Conservation (phyloP, 2,797 vertebrate species). For the Onychomys leucogaster region DNA sequence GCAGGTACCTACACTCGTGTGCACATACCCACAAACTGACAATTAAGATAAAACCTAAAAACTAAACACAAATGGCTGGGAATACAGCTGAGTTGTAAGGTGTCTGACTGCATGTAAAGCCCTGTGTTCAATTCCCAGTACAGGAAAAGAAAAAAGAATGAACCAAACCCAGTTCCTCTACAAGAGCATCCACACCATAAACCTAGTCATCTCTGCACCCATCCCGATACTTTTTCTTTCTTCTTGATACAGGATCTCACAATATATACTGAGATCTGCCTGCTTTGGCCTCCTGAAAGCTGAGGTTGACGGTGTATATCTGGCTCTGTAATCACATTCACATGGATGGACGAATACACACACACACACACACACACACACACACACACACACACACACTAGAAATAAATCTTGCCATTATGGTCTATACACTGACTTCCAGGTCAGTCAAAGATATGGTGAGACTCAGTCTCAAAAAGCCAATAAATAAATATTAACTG, state of each 20-base stretch:
- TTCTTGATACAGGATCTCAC: background rate
- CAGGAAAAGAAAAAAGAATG: background rate
- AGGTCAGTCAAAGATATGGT: no score
- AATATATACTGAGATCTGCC: background rate
- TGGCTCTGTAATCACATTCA: background rate
- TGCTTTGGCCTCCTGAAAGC: background rate
- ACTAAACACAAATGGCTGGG: background rate
- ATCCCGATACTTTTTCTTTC: background rate
- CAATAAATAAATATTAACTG: background rate
- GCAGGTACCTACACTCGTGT: background rate
- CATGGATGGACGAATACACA: no score
- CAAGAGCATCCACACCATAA: background rate
- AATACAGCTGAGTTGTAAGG: background rate
- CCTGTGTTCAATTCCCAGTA: background rate
- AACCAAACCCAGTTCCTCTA: background rate
- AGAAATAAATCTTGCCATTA: background rate
- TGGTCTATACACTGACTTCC: no score
- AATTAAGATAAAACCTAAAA: background rate
- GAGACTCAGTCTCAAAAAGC: no score
- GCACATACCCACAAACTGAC: background rate
- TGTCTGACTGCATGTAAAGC: background rate
- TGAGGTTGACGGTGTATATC: background rate
- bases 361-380: no score
- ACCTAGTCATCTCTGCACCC: background rate
- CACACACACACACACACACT: background rate